These are phyloP conservation scores for Uromys caudimaculatus DNA, from an alignment of 2,797 vertebrate genomes.

Conservation along the genomic window DNA sequence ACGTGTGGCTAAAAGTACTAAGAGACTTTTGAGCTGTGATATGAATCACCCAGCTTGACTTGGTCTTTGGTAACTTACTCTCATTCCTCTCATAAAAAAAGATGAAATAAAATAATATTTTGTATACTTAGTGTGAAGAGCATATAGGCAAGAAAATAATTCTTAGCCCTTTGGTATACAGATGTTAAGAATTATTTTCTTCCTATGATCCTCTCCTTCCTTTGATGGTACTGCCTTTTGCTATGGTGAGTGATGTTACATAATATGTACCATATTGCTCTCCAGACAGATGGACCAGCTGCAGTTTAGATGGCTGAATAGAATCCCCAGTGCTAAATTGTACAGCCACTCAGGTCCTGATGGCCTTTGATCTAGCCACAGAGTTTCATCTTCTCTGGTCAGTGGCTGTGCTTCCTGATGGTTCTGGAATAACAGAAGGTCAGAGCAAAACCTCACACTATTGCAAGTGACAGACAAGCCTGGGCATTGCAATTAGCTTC, in stretches of 20 bases:
- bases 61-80: conserved; percentile 7
- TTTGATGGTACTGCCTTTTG: conserved; percentile 22
- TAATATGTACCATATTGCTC: background rate
- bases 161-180: background rate
- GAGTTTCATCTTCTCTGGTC: conserved; percentile 57
- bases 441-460: background rate
- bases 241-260: background rate
- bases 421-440: conserved; percentile 56
- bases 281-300: conserved; percentile 34
- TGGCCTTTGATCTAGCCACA: conserved; percentile 51
- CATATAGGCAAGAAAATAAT: background rate
- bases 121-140: background rate
- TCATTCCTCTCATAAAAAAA: background rate
- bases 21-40: conserved; percentile 14
- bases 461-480: conserved; percentile 22
- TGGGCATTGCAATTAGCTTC: conserved; percentile 62
- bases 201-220: background rate
- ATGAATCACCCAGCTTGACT: background rate
- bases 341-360: background rate
- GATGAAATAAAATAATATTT: background rate
- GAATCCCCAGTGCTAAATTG: conserved; percentile 43
- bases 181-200: background rate
- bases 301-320: conserved; percentile 55
- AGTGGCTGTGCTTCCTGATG: background rate
- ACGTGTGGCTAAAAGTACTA: background rate